Evolutionary conservation across 2,113 vertebrate species (phyloP).

Genomic region (Percopsis transmontana): DNA sequence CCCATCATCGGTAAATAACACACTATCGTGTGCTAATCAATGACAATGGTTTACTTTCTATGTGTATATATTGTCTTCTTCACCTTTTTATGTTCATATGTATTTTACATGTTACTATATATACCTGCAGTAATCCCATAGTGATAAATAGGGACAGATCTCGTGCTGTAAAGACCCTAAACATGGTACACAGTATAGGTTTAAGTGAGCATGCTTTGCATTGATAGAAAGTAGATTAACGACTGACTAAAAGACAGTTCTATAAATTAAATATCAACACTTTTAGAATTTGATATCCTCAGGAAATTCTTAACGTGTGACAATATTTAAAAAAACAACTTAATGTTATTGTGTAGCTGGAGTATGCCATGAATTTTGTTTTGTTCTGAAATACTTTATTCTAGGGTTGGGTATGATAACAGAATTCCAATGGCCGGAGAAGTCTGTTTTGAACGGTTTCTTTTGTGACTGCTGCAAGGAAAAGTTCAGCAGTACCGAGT

Average conservation of each 20-base stretch:
- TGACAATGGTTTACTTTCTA: background rate
- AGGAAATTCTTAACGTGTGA: background rate
- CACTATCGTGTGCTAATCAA: background rate
- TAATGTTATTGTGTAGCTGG: background rate
- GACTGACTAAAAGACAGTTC: background rate
- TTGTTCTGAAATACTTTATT: background rate
- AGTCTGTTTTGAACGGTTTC: background rate
- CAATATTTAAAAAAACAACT: background rate
- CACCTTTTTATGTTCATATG: background rate
- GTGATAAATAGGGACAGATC: too few relatives aligned
- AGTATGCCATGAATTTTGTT: too few relatives aligned
- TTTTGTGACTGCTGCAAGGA: background rate
- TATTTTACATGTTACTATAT: too few relatives aligned
- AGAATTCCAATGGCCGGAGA: background rate
- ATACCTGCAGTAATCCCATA: too few relatives aligned
- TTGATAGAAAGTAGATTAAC: background rate
- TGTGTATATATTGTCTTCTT: background rate
- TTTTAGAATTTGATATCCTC: background rate
- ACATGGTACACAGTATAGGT: background rate
- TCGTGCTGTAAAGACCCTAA: background rate
- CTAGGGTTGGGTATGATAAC: slow-evolving; percentile 2
- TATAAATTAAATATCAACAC: background rate
- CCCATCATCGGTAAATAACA: slow-evolving; percentile 2
- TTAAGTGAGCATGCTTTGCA: background rate
- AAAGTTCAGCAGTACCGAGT: background rate